These are phyloP conservation scores for Lepidostoma basale DNA, from an alignment of 1,140 invertebrate genomes.

Conservation along the genomic window DNA sequence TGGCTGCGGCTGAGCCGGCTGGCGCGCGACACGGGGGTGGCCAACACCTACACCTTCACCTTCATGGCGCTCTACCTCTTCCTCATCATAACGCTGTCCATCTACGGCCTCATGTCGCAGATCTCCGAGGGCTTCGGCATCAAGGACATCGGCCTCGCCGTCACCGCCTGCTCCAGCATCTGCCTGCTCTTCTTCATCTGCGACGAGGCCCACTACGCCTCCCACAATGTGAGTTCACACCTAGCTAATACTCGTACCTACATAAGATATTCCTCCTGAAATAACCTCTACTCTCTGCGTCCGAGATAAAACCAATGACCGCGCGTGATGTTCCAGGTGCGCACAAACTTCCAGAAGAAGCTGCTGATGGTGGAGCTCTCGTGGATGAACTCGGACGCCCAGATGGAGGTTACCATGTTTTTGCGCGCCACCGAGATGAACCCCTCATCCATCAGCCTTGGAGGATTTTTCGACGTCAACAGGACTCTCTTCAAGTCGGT, in stretches of 20 bases:
- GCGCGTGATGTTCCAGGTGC: slow-evolving; percentile 59
- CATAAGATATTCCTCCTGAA: too few species aligned
- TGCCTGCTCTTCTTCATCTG: slow-evolving; percentile 69
- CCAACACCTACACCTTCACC: slow-evolving; percentile 67
- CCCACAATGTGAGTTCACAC: slow-evolving; percentile 60
- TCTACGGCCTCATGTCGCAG: slow-evolving; percentile 71
- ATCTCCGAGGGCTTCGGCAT: slow-evolving; percentile 70
- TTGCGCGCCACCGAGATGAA: slow-evolving; percentile 73
- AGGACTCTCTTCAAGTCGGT: slow-evolving; percentile 71
- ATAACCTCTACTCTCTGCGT: too few species aligned
- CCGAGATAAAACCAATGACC: too few species aligned
- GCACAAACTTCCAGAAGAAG: slow-evolving; percentile 72
- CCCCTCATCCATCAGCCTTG: slow-evolving; percentile 69
- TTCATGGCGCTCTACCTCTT: slow-evolving; percentile 70
- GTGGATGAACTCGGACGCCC: slow-evolving; percentile 69
- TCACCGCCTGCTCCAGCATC: slow-evolving; percentile 67
- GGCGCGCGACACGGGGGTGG: slow-evolving; percentile 65
- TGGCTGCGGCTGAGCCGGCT: slow-evolving; percentile 70
- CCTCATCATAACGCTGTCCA: slow-evolving; percentile 70
- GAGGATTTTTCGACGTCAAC: slow-evolving; percentile 72
- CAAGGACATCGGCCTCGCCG: slow-evolving; percentile 68
- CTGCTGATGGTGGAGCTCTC: slow-evolving; percentile 70
- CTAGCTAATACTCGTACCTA: too few species aligned
- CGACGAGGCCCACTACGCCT: slow-evolving; percentile 71
- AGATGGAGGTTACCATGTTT: slow-evolving; percentile 73